These are phyloP conservation scores for Platysteira castanea DNA, from an alignment of 2,113 vertebrate genomes.

Conservation along the genomic window DNA sequence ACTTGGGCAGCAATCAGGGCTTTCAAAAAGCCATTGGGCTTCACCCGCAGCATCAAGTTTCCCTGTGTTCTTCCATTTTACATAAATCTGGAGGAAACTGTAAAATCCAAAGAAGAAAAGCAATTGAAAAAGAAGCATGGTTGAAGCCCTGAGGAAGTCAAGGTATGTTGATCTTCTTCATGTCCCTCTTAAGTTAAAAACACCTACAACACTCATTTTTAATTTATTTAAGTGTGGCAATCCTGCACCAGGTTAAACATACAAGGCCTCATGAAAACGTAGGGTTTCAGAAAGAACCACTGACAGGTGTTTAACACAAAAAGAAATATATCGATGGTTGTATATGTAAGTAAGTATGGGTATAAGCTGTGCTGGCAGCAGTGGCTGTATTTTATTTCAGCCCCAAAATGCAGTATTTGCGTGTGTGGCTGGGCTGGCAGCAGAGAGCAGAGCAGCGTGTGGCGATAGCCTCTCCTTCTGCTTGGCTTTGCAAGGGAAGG, in stretches of 20 bases:
- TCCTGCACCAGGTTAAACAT: background rate
- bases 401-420: background rate
- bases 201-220: fast-evolving
- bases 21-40: background rate
- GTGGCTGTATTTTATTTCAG: background rate
- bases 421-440: background rate
- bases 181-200: background rate
- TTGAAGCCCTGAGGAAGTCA: background rate
- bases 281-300: background rate
- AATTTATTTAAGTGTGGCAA: background rate
- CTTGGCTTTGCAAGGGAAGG: background rate
- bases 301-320: background rate
- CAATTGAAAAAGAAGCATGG: background rate
- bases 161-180: background rate
- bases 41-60: background rate
- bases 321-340: background rate
- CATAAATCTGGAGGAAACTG: background rate
- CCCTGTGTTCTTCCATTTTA: background rate
- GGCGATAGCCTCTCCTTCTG: background rate
- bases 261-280: background rate
- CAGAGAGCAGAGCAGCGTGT: fast-evolving
- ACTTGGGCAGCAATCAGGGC: background rate
- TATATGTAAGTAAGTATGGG: background rate
- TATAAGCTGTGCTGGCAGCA: background rate
- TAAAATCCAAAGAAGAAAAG: background rate